Evolutionary conservation across 2,113 vertebrate genomes (phyloP).

Genomic region (Oceanodroma tethys): DNA sequence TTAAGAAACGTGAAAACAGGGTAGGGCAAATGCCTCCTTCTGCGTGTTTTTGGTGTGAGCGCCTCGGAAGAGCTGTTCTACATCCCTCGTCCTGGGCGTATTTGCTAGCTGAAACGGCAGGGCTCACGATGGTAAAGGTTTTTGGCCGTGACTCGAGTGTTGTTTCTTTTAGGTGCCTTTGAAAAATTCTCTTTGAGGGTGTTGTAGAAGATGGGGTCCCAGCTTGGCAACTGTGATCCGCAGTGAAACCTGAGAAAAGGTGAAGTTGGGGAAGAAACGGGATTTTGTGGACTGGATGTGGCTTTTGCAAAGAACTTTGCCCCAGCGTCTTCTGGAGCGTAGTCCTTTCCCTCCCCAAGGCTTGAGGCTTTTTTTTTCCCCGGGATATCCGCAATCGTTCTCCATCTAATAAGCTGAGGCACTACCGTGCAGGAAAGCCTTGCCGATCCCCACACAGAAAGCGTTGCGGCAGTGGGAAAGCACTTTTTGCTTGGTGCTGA

Average conservation of each 20-base stretch:
- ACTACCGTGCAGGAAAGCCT: rapidly evolving
- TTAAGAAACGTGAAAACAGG: not conserved
- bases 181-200: not conserved
- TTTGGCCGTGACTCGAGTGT: not conserved
- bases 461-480: not conserved
- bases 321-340: not conserved
- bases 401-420: not conserved
- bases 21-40: not conserved
- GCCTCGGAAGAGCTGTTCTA: not conserved
- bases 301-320: not conserved
- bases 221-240: not conserved
- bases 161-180: not conserved
- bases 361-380: not conserved
- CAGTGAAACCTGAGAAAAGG: not conserved
- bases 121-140: rapidly evolving
- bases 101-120: not conserved
- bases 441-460: not conserved
- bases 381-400: not conserved
- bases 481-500: not conserved
- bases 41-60: not conserved
- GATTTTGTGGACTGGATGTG: not conserved
- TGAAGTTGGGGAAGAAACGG: not conserved
- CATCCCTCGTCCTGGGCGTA: not conserved
- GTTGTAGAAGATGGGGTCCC: not conserved
- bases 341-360: no score